A percentile compares a stretch with the other conserved stretches of the same genome.
phyloP scores from a whole-genome alignment of 2,113 vertebrate genomes.

The Podiceps cristatus region DNA sequence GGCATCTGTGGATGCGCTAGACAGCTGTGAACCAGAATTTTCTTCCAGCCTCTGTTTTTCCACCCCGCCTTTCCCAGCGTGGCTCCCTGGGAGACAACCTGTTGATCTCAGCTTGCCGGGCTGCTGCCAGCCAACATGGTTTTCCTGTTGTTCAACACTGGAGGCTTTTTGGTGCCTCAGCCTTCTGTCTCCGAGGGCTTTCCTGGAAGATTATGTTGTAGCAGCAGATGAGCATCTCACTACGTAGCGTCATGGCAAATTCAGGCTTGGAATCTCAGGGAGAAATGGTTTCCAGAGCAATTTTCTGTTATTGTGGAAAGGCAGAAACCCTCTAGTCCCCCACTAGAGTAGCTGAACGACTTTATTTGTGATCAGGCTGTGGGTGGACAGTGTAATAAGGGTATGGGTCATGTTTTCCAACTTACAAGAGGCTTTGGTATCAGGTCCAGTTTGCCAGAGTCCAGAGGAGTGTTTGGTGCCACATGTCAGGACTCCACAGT shows the following conservation, averaged over 20 bases:
- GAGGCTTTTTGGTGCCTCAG: not conserved
- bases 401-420: not conserved
- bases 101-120: not conserved
- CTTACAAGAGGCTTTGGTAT: fast-evolving
- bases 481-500: fast-evolving
- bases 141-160: not conserved
- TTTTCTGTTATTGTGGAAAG: not conserved
- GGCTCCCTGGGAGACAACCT: not conserved
- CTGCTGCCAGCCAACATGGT: not conserved
- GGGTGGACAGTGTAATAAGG: not conserved
- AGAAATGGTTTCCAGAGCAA: not conserved
- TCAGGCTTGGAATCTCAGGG: not conserved
- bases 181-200: not conserved
- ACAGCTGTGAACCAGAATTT: not conserved
- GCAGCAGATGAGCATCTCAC: not conserved
- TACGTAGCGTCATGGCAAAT: not conserved
- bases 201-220: not conserved
- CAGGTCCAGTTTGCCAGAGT: fast-evolving
- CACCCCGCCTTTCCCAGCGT: not conserved
- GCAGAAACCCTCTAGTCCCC: not conserved
- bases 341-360: not conserved
- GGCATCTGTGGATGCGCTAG: fast-evolving
- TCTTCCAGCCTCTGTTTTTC: not conserved
- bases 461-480: not conserved
- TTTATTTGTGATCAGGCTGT: not conserved